phyloP scores from a whole-genome alignment of 2,797 vertebrate species.

The Poeciliopsis paucimaculata region DNA sequence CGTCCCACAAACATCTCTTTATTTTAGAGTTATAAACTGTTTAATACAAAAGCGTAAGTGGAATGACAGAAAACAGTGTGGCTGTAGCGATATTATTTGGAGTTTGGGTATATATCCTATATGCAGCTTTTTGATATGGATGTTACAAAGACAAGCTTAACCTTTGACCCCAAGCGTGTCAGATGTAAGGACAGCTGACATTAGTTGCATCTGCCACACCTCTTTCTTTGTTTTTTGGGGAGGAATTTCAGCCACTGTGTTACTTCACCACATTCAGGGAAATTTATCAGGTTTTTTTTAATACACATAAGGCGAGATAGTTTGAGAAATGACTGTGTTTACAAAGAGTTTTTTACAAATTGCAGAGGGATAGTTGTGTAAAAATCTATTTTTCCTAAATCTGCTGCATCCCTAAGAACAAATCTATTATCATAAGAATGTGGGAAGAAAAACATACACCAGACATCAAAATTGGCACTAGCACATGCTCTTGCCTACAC shows the following conservation, averaged over 20 bases:
- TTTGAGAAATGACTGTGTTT: not conserved
- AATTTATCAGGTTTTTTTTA: too few relatives aligned
- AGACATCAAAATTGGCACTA: not conserved
- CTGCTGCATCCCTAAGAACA: not conserved
- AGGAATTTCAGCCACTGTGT: not conserved
- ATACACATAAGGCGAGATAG: not conserved
- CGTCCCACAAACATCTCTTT: not conserved
- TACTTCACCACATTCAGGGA: not conserved
- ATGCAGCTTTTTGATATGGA: not conserved
- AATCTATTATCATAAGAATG: not conserved
- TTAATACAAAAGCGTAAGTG: too few relatives aligned
- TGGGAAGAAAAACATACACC: not conserved
- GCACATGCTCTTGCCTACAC: not conserved
- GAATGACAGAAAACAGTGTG: not conserved
- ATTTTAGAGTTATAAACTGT: not conserved
- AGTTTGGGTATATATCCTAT: not conserved
- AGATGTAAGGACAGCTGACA: not conserved
- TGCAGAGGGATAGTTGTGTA: not conserved
- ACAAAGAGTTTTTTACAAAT: not conserved
- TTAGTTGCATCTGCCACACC: not conserved
- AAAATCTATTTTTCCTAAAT: not conserved
- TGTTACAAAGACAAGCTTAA: not conserved
- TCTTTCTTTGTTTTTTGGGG: not conserved
- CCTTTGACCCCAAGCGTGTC: not conserved
- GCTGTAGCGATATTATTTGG: not conserved